Evolutionary conservation across 35 echinoderm and acorn worm species (phyloP).

Genomic region (Hemicentrotus pulcherrimus): DNA sequence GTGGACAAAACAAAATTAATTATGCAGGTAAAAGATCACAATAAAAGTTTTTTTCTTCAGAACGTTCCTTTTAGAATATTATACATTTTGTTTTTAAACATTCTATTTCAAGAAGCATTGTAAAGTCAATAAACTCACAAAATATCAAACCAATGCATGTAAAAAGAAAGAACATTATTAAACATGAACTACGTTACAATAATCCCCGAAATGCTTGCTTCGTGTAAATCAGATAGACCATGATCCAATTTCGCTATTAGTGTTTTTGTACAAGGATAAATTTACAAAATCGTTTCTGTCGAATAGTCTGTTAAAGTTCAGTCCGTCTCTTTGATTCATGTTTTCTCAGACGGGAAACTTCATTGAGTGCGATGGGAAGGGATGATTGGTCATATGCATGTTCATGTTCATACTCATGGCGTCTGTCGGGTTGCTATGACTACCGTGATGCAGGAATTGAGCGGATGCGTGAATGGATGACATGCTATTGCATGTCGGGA

Average conservation of each 20-base stretch:
- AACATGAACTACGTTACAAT: not conserved
- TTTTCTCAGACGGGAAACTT: conserved; percentile 78
- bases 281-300: not conserved
- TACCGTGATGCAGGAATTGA: conserved; percentile 86
- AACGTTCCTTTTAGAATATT: not conserved
- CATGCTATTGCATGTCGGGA: conserved; percentile 82
- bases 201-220: not conserved
- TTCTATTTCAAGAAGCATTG: not conserved
- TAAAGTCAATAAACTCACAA: not conserved
- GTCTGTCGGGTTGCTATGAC: conserved; percentile 74
- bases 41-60: not conserved
- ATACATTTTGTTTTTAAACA: not conserved
- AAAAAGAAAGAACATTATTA: not conserved
- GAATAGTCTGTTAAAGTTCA: not conserved
- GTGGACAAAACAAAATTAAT: not conserved
- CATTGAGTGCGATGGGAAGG: conserved; percentile 81
- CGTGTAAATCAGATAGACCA: not conserved
- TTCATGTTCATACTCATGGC: conserved; percentile 90
- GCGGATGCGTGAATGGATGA: conserved; percentile 76
- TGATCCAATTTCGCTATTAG: not conserved
- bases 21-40: not conserved
- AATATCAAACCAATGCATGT: not conserved
- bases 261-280: not conserved
- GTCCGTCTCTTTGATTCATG: not conserved
- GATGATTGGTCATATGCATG: conserved; percentile 81